Percentiles rank a stretch among this genome's conserved stretches.
These are phyloP conservation scores for Porites evermanni DNA, from an alignment of 92 coral and sea anemone genomes.

Conservation along the genomic window DNA sequence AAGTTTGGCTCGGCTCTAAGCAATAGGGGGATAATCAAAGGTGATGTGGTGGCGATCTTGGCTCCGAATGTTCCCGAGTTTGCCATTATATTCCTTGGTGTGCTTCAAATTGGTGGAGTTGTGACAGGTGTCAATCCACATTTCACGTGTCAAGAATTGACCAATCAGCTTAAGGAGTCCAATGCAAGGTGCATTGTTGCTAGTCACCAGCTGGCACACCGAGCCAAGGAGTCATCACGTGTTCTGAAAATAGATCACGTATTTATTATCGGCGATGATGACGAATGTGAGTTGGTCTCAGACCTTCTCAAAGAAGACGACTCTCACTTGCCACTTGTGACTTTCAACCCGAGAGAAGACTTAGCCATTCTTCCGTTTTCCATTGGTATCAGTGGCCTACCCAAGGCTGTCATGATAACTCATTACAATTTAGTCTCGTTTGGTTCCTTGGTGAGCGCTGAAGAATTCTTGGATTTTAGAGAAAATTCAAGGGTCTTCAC, in stretches of 20 bases:
- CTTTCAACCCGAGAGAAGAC: slow-evolving; percentile 77
- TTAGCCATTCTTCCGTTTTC: slow-evolving; percentile 84
- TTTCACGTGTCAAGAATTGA: slow-evolving; percentile 78
- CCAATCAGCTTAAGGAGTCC: slow-evolving; percentile 73
- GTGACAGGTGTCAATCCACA: slow-evolving; percentile 79
- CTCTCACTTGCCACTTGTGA: slow-evolving; percentile 51
- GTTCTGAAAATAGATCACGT: slow-evolving; percentile 61
- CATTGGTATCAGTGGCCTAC: slow-evolving; percentile 88
- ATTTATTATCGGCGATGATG: slow-evolving; percentile 85
- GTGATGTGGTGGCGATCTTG: slow-evolving; percentile 79
- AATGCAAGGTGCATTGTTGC: slow-evolving; percentile 72
- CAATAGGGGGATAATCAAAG: slow-evolving; percentile 79
- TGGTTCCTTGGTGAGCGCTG: slow-evolving; percentile 46
- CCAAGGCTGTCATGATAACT: slow-evolving; percentile 90
- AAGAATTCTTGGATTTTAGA: slow-evolving; percentile 19
- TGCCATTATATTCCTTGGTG: slow-evolving; percentile 72
- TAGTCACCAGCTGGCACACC: slow-evolving; percentile 62
- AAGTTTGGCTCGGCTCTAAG: slow-evolving; percentile 75
- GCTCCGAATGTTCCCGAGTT: slow-evolving; percentile 81
- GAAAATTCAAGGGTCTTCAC: slow-evolving; percentile 63
- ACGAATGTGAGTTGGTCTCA: slow-evolving; percentile 67
- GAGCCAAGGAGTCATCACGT: slow-evolving; percentile 67
- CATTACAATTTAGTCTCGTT: slow-evolving; percentile 83
- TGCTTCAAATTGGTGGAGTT: slow-evolving; percentile 71
- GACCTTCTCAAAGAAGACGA: slow-evolving; percentile 73